Percentiles rank a stretch among this genome's conserved stretches.
Evolutionary conservation across 2,797 vertebrate species (phyloP).

Genomic region (Megalops cyprinoides): DNA sequence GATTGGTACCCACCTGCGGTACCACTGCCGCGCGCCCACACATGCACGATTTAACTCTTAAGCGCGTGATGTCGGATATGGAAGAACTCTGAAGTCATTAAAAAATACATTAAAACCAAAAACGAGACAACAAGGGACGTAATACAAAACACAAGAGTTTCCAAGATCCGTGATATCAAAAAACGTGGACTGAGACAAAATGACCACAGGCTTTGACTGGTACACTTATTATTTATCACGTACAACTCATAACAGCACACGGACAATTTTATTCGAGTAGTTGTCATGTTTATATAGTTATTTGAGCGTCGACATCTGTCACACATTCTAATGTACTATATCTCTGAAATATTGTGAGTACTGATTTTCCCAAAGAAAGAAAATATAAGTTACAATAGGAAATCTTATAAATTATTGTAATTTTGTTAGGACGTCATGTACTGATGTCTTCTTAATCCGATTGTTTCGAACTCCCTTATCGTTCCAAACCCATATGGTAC

Average conservation of each 20-base stretch:
- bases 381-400: too few species aligned
- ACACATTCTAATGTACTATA: neutral
- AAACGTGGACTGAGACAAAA: neutral
- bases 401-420: too few species aligned
- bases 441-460: too few species aligned
- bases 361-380: neutral
- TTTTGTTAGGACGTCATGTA: too few species aligned
- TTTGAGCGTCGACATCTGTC: neutral
- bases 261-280: neutral
- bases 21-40: slow-evolving; percentile 23
- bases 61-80: neutral
- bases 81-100: neutral
- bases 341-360: neutral
- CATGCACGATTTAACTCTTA: neutral
- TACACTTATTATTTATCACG: neutral
- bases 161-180: neutral
- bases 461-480: neutral
- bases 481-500: neutral
- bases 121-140: neutral
- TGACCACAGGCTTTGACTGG: neutral
- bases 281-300: neutral
- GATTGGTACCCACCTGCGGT: slow-evolving; percentile 5
- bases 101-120: neutral
- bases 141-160: neutral
- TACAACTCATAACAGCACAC: neutral